Conservation (phyloP, 1,140 invertebrate species). For the Brachionus rubens region DNA sequence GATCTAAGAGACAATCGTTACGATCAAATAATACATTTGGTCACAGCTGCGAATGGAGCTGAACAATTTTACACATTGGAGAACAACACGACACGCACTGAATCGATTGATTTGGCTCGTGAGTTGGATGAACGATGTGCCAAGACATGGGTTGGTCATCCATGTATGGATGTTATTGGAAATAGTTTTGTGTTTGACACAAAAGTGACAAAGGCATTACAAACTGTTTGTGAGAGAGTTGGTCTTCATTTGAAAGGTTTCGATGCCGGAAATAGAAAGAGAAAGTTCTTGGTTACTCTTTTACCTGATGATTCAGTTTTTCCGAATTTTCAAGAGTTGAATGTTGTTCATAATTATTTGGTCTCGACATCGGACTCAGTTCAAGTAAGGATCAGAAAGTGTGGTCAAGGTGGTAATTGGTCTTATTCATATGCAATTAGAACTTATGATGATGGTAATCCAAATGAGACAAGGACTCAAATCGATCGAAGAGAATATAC, state of each 20-base stretch:
- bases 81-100: conserved; percentile 64
- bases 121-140: conserved; percentile 79
- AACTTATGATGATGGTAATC: not conserved
- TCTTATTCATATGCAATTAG: conserved; percentile 23
- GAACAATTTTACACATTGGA: conserved; percentile 92
- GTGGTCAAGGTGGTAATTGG: conserved; percentile 14
- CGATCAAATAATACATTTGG: conserved; percentile 72
- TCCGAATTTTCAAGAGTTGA: conserved; percentile 25
- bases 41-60: conserved; percentile 86
- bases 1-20: conserved; percentile 92
- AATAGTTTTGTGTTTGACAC: conserved; percentile 19
- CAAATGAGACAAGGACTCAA: conserved; percentile 14
- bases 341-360: conserved; percentile 42
- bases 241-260: conserved; percentile 17
- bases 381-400: conserved; percentile 17
- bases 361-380: not conserved
- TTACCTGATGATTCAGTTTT: not conserved
- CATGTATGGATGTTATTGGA: conserved; percentile 65
- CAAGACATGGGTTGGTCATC: conserved; percentile 85
- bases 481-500: conserved; percentile 33
- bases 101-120: conserved; percentile 78
- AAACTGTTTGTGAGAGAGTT: conserved; percentile 23
- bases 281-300: conserved; percentile 1
- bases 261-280: conserved; percentile 22
- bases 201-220: not conserved